phyloP scores from a whole-genome alignment of 2,113 vertebrate species.

The Cryptotis parvus region DNA sequence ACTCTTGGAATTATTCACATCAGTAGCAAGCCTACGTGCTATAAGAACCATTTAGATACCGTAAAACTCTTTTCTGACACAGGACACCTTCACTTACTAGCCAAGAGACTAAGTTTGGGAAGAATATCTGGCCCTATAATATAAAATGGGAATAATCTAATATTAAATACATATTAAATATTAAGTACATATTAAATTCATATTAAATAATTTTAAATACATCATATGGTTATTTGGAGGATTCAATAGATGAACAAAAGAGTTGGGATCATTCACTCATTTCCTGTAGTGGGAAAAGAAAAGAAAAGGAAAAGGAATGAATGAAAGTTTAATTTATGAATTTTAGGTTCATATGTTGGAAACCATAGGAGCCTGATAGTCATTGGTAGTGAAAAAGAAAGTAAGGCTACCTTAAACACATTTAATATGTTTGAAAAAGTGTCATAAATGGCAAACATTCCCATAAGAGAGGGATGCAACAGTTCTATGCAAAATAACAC shows the following conservation, averaged over 20 bases:
- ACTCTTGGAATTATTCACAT: neutral
- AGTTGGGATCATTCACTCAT: neutral
- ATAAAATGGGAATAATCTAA: neutral
- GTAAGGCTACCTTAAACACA: slow-evolving; percentile 37
- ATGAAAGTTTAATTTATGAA: neutral
- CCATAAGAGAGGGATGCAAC: slow-evolving; percentile 1
- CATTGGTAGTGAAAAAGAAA: slow-evolving; percentile 58
- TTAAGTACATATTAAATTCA: too few relatives aligned
- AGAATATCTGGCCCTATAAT: neutral
- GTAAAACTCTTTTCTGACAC: neutral
- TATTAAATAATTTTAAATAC: neutral
- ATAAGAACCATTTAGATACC: neutral
- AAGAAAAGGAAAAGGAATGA: neutral
- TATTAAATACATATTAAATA: neutral
- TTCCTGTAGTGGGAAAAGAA: too few relatives aligned
- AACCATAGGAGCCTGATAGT: slow-evolving; percentile 7
- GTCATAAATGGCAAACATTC: slow-evolving; percentile 57
- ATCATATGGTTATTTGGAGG: neutral
- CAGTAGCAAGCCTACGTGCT: neutral
- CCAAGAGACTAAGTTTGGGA: neutral
- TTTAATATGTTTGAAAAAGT: slow-evolving; percentile 30
- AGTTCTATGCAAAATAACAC: neutral
- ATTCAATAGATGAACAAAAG: neutral
- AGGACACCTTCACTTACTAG: neutral
- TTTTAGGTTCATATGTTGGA: neutral